Evolutionary conservation across 2,888 invertebrate genomes (phyloP).

Genomic region (Phortica magna): DNA sequence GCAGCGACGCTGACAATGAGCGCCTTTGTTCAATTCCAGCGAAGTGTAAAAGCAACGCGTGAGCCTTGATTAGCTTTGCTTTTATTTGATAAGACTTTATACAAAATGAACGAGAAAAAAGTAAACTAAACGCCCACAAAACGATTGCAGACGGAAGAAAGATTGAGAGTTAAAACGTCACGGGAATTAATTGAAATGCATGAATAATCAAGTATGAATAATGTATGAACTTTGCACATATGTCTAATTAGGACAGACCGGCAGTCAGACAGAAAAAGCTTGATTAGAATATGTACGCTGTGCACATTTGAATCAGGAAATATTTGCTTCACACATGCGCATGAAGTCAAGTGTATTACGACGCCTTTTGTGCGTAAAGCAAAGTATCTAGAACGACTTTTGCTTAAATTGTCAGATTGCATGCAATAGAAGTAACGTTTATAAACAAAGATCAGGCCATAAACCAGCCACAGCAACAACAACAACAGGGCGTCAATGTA

Average conservation of each 20-base stretch:
- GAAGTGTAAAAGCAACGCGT: neutral
- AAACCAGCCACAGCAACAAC: neutral
- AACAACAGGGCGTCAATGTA: neutral
- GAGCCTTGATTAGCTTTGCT: neutral
- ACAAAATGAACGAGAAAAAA: too few relatives aligned
- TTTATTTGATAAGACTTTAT: neutral
- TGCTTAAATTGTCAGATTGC: constrained; percentile 21
- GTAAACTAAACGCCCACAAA: neutral
- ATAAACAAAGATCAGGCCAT: neutral
- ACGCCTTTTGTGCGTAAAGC: neutral
- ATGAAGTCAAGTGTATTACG: neutral
- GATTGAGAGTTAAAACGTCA: neutral
- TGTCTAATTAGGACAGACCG: neutral
- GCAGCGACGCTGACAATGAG: neutral
- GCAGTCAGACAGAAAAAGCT: neutral
- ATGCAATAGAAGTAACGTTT: neutral
- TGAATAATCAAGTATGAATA: constrained; percentile 19
- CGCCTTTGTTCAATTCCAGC: neutral
- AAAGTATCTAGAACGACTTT: neutral
- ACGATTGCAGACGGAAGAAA: neutral
- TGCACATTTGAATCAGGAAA: neutral
- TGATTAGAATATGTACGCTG: neutral
- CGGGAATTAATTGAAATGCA: neutral
- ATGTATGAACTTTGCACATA: neutral
- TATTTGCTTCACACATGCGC: neutral